These are phyloP conservation scores for Entomyzon cyanotis DNA, from an alignment of 2,113 vertebrate species.

Conservation along the genomic window DNA sequence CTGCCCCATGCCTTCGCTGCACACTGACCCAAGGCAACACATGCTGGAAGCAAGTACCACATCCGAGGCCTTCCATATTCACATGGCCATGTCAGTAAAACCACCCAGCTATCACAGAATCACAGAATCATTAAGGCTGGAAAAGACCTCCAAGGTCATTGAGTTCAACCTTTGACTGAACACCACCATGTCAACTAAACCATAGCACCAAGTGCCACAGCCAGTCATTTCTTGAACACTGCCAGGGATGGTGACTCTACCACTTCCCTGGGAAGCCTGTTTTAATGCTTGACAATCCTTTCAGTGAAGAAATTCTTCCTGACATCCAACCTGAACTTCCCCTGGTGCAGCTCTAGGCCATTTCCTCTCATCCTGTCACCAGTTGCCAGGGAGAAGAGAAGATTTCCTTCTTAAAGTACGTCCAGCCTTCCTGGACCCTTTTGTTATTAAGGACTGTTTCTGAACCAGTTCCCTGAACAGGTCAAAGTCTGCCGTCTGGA, in stretches of 20 bases:
- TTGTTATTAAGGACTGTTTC: neutral
- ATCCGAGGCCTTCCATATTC: accelerated
- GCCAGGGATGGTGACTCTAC: neutral
- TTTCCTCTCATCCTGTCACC: neutral
- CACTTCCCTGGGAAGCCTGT: neutral
- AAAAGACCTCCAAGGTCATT: neutral
- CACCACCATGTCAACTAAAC: neutral
- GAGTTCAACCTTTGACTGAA: neutral
- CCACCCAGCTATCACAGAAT: neutral
- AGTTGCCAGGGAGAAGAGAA: neutral
- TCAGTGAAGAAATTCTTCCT: neutral
- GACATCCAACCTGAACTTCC: neutral
- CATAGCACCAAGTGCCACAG: neutral
- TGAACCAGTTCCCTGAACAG: neutral
- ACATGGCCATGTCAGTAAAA: neutral
- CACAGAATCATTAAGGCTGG: neutral
- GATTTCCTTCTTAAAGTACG: neutral
- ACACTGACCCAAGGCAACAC: no score
- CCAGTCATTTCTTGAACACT: neutral
- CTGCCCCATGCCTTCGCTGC: accelerated
- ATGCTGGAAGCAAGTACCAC: neutral
- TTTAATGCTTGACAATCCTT: neutral
- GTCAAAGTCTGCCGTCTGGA: neutral
- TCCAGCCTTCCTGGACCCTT: neutral
- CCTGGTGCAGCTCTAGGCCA: neutral